Evolutionary conservation across 2,797 vertebrate species (phyloP).

Genomic region (Gorsachius magnificus): DNA sequence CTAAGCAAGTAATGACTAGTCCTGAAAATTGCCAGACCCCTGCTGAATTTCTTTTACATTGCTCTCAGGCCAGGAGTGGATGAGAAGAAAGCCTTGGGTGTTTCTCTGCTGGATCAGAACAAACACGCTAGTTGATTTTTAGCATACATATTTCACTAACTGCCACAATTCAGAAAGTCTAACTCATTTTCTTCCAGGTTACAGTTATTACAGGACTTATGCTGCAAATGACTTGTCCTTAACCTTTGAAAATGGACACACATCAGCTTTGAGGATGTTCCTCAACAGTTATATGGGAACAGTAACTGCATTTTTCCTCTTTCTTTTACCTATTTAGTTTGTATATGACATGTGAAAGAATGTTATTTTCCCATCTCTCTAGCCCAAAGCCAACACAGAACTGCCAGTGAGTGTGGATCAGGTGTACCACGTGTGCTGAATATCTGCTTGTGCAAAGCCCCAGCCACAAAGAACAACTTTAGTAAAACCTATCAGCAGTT

Average conservation of each 20-base stretch:
- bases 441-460: not conserved
- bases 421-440: not conserved
- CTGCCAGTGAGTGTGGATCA: not conserved
- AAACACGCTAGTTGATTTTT: not conserved
- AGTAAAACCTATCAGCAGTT: not conserved
- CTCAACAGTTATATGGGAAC: not conserved
- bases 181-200: not conserved
- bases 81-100: not conserved
- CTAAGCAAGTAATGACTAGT: slow-evolving; percentile 32
- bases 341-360: not conserved
- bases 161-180: not conserved
- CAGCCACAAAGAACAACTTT: not conserved
- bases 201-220: not conserved
- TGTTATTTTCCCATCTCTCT: not conserved
- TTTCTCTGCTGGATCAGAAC: not conserved
- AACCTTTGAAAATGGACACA: not conserved
- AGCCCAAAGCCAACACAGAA: not conserved
- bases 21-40: not conserved
- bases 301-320: not conserved
- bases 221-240: not conserved
- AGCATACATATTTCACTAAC: not conserved
- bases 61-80: not conserved
- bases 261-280: not conserved
- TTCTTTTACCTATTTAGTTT: not conserved
- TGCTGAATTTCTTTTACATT: slow-evolving; percentile 42